Evolutionary conservation across 2,888 invertebrate species (phyloP), one percentile per base, ranked within the genome.

Genomic region (Drosophila prostipennis): DNA sequence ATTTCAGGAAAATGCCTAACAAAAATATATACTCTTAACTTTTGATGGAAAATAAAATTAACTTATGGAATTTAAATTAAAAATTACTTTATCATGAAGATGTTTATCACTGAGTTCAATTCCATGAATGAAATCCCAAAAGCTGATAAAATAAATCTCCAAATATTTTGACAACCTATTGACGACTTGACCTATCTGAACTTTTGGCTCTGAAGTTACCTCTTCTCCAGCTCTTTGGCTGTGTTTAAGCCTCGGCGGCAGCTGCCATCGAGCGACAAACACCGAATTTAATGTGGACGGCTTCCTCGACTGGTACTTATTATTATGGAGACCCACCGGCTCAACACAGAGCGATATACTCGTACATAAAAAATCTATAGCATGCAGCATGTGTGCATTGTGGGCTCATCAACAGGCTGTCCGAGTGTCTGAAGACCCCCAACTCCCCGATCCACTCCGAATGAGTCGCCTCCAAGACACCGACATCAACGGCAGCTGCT

Each of bases 351-450:
- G 29, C 14, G 2, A 16, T 29, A 37, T 19, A n/a, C n/a, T n/a
- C n/a, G 19, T 19, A 19, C 2, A 51, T 51, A 43, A 19, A 37
- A 29, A 29, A 45, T 19, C 36, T 40, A 19, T 14, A 19, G 34
- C 43, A 43, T 58, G 72, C 60, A 67, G 72, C 73, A 74, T 74
- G 63, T 74, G 74, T 64, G 68, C 72, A 64, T 52, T 72, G 71
- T 57, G 70, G 64, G 40, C 61, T 56, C 52, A 59, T 54, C 65
- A 65, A 60, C 70, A 60, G 69, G 59, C 69, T 69, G 65, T 46
- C 52, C 58, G 54, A 19, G 64, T 49, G 67, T 63, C 64, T 37
- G 43, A 39, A 34, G 67, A 36, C 67, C 57, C 36, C 55, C 52
- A 32, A 19, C 39, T 39, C 49, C 55, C 48, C 52, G 14, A n/a